A percentile compares a stretch with the other conserved stretches of the same genome.
These are phyloP conservation scores for Caenorhabditis latens DNA, from an alignment of 1,140 invertebrate genomes.

Conservation along the genomic window DNA sequence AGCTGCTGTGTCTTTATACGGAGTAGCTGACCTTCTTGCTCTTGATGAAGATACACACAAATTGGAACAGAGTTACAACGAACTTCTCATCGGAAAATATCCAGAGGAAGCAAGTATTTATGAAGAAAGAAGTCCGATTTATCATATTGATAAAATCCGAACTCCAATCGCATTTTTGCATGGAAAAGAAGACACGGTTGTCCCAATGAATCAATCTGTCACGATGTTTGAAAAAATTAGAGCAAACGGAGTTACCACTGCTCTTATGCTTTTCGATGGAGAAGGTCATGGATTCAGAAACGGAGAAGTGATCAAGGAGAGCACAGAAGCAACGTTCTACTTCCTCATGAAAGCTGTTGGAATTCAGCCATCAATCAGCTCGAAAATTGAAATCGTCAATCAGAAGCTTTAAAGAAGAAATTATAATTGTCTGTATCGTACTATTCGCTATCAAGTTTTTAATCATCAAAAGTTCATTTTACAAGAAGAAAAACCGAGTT, in stretches of 20 bases:
- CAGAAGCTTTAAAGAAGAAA: neutral
- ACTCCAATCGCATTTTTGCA: constrained; percentile 78
- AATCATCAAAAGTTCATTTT: too few relatives aligned
- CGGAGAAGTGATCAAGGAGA: constrained; percentile 59
- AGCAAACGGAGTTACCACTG: constrained; percentile 59
- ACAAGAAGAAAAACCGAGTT: too few relatives aligned
- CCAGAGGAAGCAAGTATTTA: constrained; percentile 68
- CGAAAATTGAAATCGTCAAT: constrained; percentile 20
- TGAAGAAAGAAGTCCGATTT: constrained; percentile 78
- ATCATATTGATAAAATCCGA: constrained; percentile 76
- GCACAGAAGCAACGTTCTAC: constrained; percentile 63
- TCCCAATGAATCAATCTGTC: constrained; percentile 61
- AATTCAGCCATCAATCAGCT: constrained; percentile 60
- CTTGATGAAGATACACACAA: constrained; percentile 78
- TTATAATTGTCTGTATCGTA: too few relatives aligned
- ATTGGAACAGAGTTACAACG: constrained; percentile 79
- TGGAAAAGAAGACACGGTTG: constrained; percentile 79
- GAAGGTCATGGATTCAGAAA: constrained; percentile 69
- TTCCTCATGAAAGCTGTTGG: constrained; percentile 67
- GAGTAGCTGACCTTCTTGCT: constrained; percentile 63
- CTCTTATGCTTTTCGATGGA: constrained; percentile 63
- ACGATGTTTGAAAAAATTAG: constrained; percentile 12
- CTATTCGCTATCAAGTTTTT: too few relatives aligned
- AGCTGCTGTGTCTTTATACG: constrained; percentile 67
- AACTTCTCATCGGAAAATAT: constrained; percentile 77